Conservation (phyloP, 2,797 vertebrate genomes). For the Lophura swinhoii region DNA sequence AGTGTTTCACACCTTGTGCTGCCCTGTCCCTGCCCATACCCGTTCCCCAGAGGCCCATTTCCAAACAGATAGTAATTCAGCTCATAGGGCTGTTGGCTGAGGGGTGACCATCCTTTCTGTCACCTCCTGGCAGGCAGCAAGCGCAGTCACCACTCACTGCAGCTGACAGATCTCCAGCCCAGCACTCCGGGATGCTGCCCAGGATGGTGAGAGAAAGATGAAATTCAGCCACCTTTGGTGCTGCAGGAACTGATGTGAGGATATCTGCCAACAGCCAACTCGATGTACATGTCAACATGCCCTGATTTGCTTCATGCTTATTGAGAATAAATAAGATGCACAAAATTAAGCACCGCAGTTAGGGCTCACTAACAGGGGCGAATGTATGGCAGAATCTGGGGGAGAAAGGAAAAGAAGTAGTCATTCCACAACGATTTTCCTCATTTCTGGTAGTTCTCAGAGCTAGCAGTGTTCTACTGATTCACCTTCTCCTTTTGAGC, state of each 20-base stretch:
- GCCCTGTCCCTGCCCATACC: not conserved
- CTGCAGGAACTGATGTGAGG: slow-evolving; percentile 8
- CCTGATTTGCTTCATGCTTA: slow-evolving; percentile 17
- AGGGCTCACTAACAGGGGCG: not conserved
- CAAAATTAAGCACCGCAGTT: not conserved
- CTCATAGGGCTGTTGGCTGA: not conserved
- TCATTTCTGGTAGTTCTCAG: not conserved
- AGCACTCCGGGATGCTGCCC: not conserved
- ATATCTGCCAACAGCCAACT: not conserved
- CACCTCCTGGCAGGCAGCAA: not conserved
- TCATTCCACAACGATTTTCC: not conserved
- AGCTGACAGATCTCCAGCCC: slow-evolving; percentile 41
- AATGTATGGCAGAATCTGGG: fast-evolving
- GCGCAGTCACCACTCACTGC: slow-evolving; percentile 35
- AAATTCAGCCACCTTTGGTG: not conserved
- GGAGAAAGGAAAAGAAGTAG: not conserved
- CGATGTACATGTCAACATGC: not conserved
- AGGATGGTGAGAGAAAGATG: not conserved
- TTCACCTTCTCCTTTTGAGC: not conserved
- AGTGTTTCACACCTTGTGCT: not conserved
- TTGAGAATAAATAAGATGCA: not conserved
- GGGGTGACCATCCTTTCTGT: not conserved
- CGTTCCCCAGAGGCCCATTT: not conserved
- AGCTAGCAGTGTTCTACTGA: fast-evolving
- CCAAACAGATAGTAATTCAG: not conserved